These are phyloP conservation scores for Lampris incognitus DNA, from an alignment of 2,113 vertebrate genomes.

Conservation along the genomic window DNA sequence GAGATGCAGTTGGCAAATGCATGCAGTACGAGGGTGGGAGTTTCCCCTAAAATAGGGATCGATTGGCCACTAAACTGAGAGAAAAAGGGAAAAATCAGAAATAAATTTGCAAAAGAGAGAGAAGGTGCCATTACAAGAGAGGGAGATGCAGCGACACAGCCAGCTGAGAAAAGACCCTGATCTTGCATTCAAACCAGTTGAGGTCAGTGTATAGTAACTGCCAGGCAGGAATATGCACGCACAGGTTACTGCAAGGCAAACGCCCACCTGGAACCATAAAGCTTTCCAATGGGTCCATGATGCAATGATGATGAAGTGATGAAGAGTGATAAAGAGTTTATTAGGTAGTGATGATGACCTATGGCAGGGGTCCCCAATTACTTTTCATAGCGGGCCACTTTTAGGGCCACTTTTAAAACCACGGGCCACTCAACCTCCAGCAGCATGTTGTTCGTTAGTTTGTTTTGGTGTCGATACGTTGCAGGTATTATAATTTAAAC, in stretches of 20 bases:
- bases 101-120: background rate
- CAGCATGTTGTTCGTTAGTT: too few relatives aligned
- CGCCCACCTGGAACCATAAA: constrained; percentile 7
- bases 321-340: constrained; percentile 25
- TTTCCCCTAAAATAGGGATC: too few relatives aligned
- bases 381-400: too few relatives aligned
- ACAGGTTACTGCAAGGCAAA: constrained; percentile 18
- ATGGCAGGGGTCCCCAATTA: constrained; percentile 8
- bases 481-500: too few relatives aligned
- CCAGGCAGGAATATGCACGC: background rate
- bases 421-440: too few relatives aligned
- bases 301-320: background rate
- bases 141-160: background rate
- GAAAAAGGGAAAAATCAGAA: too few relatives aligned
- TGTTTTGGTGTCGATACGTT: too few relatives aligned
- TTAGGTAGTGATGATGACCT: constrained; percentile 15
- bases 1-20: too few relatives aligned
- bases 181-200: constrained; percentile 7
- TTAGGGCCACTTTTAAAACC: too few relatives aligned
- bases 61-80: too few relatives aligned
- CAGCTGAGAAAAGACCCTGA: background rate
- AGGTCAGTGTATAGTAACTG: background rate
- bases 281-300: background rate
- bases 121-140: background rate
- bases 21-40: too few relatives aligned